phyloP scores from a whole-genome alignment of 2,888 invertebrate genomes.

The Lepidonotus clava region DNA sequence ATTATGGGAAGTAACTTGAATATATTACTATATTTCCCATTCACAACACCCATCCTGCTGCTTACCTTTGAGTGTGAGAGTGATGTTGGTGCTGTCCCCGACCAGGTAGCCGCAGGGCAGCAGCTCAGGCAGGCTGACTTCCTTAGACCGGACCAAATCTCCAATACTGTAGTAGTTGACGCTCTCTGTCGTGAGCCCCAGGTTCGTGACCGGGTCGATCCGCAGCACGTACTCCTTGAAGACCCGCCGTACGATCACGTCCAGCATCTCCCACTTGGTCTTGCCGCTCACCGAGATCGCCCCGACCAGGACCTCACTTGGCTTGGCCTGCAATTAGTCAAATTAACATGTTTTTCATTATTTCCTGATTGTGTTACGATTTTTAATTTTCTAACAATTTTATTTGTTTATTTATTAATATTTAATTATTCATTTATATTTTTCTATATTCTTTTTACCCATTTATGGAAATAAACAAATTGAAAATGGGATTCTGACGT shows the following conservation, averaged over 20 bases:
- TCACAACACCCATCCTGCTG: too few species aligned
- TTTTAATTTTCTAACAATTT: too few species aligned
- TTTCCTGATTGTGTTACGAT: neutral
- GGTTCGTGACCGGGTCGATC: conserved; percentile 94
- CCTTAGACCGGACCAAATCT: conserved; percentile 82
- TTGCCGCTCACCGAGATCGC: conserved; percentile 94
- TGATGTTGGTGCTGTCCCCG: conserved; percentile 83
- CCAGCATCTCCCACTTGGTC: conserved; percentile 96
- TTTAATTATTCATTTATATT: too few species aligned
- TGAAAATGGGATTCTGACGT: too few species aligned
- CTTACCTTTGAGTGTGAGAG: conserved; percentile 81
- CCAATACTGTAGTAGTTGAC: conserved; percentile 96
- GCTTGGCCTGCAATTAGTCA: conserved; percentile 7
- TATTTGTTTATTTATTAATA: too few species aligned
- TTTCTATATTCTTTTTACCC: too few species aligned
- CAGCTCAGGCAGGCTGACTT: conserved; percentile 85
- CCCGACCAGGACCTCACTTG: conserved; percentile 84
- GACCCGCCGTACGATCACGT: conserved; percentile 93
- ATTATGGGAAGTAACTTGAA: too few species aligned
- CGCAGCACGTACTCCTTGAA: conserved; percentile 91
- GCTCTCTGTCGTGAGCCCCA: conserved; percentile 91
- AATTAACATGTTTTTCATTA: neutral
- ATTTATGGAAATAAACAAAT: too few species aligned
- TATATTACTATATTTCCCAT: too few species aligned
- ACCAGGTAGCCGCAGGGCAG: conserved; percentile 96